These are phyloP conservation scores for Tichodroma muraria DNA, from an alignment of 2,113 vertebrate species.

Conservation along the genomic window DNA sequence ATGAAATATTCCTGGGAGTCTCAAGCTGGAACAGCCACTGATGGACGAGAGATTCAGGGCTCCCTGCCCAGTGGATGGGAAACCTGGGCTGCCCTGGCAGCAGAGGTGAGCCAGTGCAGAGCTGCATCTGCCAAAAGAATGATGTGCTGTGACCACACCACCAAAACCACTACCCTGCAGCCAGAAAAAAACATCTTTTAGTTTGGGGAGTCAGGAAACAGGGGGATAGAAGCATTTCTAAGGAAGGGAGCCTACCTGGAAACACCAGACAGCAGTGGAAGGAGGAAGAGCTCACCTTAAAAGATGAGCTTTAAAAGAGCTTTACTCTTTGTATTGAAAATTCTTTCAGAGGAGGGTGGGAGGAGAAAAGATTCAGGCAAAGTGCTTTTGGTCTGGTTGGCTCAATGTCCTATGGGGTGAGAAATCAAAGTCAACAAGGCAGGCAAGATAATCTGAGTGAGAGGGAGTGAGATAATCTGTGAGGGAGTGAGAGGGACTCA, in stretches of 20 bases:
- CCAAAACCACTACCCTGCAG: background rate
- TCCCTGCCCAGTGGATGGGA: background rate
- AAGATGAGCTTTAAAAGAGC: no score
- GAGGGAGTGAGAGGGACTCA: background rate
- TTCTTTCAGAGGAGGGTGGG: background rate
- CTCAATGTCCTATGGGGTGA: background rate
- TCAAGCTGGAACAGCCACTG: background rate
- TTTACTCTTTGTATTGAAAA: background rate
- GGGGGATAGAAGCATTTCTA: background rate
- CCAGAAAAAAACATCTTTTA: background rate
- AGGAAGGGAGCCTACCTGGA: background rate
- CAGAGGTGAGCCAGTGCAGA: background rate
- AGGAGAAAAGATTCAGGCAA: background rate
- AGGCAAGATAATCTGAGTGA: background rate
- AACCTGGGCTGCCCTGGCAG: background rate
- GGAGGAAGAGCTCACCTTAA: background rate
- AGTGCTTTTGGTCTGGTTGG: background rate
- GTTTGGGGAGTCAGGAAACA: background rate
- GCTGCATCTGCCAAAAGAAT: background rate
- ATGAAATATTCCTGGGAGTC: background rate
- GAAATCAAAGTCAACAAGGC: background rate
- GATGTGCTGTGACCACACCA: background rate
- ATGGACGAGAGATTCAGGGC: rapidly evolving
- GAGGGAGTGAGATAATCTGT: no score
- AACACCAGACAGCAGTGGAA: background rate